Evolutionary conservation across 2,113 vertebrate genomes (phyloP), one percentile per base, ranked within the genome.

Genomic region (Falco punctatus): DNA sequence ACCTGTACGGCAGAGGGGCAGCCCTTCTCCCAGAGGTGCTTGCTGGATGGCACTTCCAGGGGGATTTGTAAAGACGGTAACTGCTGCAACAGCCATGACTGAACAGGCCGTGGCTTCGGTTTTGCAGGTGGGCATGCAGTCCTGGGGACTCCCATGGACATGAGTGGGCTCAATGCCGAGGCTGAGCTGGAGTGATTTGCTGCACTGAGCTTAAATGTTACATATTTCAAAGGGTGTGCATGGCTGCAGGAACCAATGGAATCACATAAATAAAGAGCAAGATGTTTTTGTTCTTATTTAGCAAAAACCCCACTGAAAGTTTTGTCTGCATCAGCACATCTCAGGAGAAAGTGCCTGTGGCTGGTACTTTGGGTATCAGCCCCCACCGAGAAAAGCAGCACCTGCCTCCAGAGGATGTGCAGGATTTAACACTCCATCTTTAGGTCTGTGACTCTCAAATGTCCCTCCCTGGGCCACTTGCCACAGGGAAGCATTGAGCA

Each of bases 101-200:
- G 77, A 33, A 33, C 73, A 55, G 72, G 11, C 40, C 2, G 3
- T 3, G 10, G 33, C 38, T 32, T 22, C 28, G 11, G 49, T 10
- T 35, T 11, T 4, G 42, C 59, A 20, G 1, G 2, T 5, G 49
- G 52, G n/a, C 42, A 38, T 38, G 38, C 38, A 24, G 64, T 15
- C 26, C 22, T 2, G 2, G 51, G 42, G 38, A 11, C 8, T 32
- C 52, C 44, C 1, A 1, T 0, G 51, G 67, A 59, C 65, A 10
- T 21, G 3, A 1, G 5, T 5, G 1, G 2, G 48, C 48, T 17
- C 3, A 27, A 16, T 1, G 4, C 46, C 32, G 7, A 19, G 32
- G 71, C 40, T 66, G n/a, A 51, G 70, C 58, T 3, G 51, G 20
- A 18, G 48, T 0, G 10, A 26, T 16, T 16, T 8, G 32, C 74